Base-by-base conservation (phyloP, 92 coral and sea anemone genomes). In the Paramuricea clavata region DNA sequence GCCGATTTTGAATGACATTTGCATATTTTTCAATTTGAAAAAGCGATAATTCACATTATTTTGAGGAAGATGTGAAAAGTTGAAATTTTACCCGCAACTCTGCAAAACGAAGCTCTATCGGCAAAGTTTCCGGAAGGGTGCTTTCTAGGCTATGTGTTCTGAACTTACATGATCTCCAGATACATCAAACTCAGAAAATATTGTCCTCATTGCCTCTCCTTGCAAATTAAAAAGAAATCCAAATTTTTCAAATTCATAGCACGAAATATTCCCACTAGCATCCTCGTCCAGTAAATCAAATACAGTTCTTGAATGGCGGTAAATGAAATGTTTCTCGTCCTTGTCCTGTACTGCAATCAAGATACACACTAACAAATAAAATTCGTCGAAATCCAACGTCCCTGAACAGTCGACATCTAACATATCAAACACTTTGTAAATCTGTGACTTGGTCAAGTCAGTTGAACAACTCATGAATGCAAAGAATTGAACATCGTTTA, bases 381-480 rank as follows among this genome's bases (percentile, higher is more conserved):
- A 96, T 86, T 96, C 99, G 44, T 96, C 99, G 54, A 96, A 96
- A 88, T 96, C 99, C 41, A 96, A 90, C 2, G 98, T 74, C 19
- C 99, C 99, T 7, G 99, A 97, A 52, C 99, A 91, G 67, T 97
- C 99, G 0, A 94, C 98, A 73, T 97, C 99, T 60, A 97, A 83
- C 99, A 97, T 97, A 69, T 97, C 99, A 43, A 97, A 97, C 13
- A 97, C 99, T 82, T 92, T 96, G 90, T 96, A 96, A 59, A 96
- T 96, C 74, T 96, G 93, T 73, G 81, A 88, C 11, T 89, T 91
- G 78, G 67, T 86, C 41, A 96, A 91, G 72, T 96, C 99, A 0
- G 99, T 96, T 19, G 95, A 87, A 27, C 87, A 74, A 43, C 82
- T 91, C 98, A 96, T 89, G 69, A 97, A 97, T 36, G 99, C 96